Percentiles rank a stretch among this genome's conserved stretches.
phyloP scores from a whole-genome alignment of 1,140 invertebrate genomes.

The Drosophila funebris region DNA sequence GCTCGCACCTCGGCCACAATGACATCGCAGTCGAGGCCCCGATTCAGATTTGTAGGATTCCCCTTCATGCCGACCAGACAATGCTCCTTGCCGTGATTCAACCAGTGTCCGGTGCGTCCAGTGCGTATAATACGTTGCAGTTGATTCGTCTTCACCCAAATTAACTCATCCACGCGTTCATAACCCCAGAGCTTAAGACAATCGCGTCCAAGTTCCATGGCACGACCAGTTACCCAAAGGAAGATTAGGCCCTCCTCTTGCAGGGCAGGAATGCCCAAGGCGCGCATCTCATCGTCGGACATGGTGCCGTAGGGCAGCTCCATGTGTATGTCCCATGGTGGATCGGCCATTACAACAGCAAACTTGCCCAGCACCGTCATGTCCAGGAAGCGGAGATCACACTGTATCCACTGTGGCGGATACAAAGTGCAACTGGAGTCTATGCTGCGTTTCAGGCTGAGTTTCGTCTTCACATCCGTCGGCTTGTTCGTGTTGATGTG shows the following conservation, averaged over 20 bases:
- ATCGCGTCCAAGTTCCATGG: slow-evolving; percentile 98
- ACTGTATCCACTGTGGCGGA: slow-evolving; percentile 98
- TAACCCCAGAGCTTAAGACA: slow-evolving; percentile 97
- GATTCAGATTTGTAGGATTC: slow-evolving; percentile 94
- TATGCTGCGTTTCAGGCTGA: slow-evolving; percentile 70
- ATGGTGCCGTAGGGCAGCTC: slow-evolving; percentile 99
- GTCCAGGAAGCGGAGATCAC: slow-evolving; percentile 96
- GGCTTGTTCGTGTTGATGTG: slow-evolving; percentile 83
- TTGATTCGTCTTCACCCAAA: slow-evolving; percentile 99
- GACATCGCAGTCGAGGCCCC: slow-evolving; percentile 98
- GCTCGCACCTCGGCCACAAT: slow-evolving; percentile 99
- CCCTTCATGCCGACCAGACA: slow-evolving; percentile 99
- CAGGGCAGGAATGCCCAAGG: slow-evolving; percentile 93
- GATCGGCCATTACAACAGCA: slow-evolving; percentile 97
- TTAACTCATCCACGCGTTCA: slow-evolving; percentile 97
- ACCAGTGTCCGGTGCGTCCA: slow-evolving; percentile 98
- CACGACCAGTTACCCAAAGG: slow-evolving; percentile 98
- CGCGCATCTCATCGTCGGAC: slow-evolving; percentile 99
- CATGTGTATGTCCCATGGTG: slow-evolving; percentile 97
- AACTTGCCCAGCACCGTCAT: slow-evolving; percentile 98
- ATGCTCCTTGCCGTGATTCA: slow-evolving; percentile 99
- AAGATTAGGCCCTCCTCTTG: slow-evolving; percentile 99
- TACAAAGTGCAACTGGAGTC: slow-evolving; percentile 89
- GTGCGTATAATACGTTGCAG: slow-evolving; percentile 98
- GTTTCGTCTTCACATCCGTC: slow-evolving; percentile 73